Evolutionary conservation across 2,113 vertebrate genomes (phyloP).

Genomic region (Tetrax tetrax): DNA sequence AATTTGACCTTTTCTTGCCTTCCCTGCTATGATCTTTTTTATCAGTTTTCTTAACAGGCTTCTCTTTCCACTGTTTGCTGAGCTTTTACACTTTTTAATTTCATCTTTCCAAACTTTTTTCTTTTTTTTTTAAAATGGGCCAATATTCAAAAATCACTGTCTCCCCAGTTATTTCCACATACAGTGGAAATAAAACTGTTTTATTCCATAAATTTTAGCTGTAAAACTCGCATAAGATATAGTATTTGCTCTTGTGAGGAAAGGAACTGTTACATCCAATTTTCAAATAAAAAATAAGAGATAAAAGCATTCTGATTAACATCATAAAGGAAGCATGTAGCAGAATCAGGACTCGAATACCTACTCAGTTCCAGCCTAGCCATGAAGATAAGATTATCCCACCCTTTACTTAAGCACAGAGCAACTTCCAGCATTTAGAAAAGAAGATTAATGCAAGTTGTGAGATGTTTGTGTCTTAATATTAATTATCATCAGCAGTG

Average conservation of each 20-base stretch:
- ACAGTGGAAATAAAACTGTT: background rate
- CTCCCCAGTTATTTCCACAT: background rate
- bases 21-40: background rate
- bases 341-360: background rate
- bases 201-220: background rate
- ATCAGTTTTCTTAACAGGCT: background rate
- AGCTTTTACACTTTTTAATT: background rate
- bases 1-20: background rate
- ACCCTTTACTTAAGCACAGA: background rate
- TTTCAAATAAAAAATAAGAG: background rate
- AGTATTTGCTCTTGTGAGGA: background rate
- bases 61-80: background rate
- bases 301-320: conserved; percentile 1
- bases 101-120: background rate
- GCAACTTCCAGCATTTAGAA: background rate
- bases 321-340: background rate
- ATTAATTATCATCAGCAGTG: background rate
- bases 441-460: background rate
- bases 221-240: background rate
- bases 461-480: background rate
- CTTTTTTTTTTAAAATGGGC: background rate
- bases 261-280: background rate
- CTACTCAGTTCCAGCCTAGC: background rate
- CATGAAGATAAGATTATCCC: background rate
- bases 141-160: background rate